phyloP scores from a whole-genome alignment of 1,140 invertebrate species.

The Drosophila pachea region DNA sequence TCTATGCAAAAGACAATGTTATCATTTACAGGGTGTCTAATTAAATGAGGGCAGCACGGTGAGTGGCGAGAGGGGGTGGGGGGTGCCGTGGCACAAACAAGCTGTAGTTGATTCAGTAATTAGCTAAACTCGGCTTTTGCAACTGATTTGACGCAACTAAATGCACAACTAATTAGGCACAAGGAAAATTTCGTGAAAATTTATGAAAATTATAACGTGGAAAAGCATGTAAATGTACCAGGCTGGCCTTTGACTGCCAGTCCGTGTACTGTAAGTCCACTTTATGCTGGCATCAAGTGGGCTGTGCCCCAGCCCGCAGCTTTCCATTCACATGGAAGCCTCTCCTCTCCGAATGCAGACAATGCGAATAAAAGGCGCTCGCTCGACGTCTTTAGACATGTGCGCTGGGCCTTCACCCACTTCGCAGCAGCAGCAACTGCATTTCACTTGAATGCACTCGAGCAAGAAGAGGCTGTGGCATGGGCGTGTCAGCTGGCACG shows the following conservation, averaged over 20 bases:
- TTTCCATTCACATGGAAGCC: background rate
- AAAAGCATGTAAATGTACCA: background rate
- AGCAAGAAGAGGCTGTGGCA: background rate
- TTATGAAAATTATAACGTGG: conserved; percentile 10
- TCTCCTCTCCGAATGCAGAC: conserved; percentile 43
- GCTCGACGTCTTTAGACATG: conserved; percentile 56
- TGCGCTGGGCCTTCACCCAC: conserved; percentile 70
- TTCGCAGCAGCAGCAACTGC: conserved; percentile 36
- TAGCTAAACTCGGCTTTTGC: conserved; percentile 24
- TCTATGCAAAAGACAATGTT: conserved; percentile 44
- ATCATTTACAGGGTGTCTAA: conserved; percentile 45
- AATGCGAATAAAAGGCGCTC: conserved; percentile 68
- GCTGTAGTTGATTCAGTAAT: conserved; percentile 26
- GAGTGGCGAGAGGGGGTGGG: too few species aligned
- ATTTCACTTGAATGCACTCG: conserved; percentile 38
- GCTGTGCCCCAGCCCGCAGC: background rate
- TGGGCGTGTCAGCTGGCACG: conserved; percentile 27
- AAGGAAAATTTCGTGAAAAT: conserved; percentile 64
- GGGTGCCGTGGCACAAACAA: background rate
- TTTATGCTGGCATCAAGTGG: conserved; percentile 65
- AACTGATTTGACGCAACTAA: conserved; percentile 36
- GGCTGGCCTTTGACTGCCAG: conserved; percentile 3
- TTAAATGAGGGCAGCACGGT: conserved; percentile 45
- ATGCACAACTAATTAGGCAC: conserved; percentile 65
- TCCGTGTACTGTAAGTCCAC: conserved; percentile 26